Conservation (phyloP, 2,113 vertebrate genomes). For the Thunnus thynnus region DNA sequence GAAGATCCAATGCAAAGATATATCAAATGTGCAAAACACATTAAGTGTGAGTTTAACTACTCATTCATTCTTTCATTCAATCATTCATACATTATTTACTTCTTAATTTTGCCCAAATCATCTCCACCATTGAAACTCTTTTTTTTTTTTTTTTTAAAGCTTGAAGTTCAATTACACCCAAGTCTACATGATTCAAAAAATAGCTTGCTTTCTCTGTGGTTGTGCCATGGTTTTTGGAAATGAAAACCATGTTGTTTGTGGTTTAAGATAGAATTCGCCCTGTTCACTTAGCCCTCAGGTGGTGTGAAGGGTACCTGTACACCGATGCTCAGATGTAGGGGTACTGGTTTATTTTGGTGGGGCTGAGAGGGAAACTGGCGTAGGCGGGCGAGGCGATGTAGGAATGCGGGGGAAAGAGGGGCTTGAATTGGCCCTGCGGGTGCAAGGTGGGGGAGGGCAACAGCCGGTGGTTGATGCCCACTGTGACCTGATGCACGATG, state of each 20-base stretch:
- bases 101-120: constrained; percentile 76
- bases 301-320: constrained; percentile 72
- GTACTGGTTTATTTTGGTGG: constrained; percentile 98
- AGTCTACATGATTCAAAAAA: constrained; percentile 97
- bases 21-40: constrained; percentile 99
- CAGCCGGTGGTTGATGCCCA: constrained; percentile 95
- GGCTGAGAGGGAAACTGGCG: constrained; percentile 95
- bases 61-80: constrained; percentile 80
- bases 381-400: constrained; percentile 97
- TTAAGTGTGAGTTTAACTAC: constrained; percentile 93
- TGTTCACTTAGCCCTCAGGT: constrained; percentile 69
- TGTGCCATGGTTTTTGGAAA: constrained; percentile 97
- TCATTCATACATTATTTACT: constrained; percentile 79
- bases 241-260: constrained; percentile 89
- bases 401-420: constrained; percentile 94
- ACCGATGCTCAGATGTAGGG: constrained; percentile 91
- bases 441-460: constrained; percentile 95
- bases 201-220: constrained; percentile 93
- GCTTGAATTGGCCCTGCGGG: constrained; percentile 95
- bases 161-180: constrained; percentile 98
- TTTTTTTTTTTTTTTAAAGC: constrained; percentile 87
- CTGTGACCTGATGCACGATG: constrained; percentile 94
- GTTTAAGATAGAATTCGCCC: constrained; percentile 65
- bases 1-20: constrained; percentile 98
- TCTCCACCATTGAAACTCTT: constrained; percentile 63